Conservation (phyloP, 2,797 vertebrate species). For the Microhierax caerulescens region DNA sequence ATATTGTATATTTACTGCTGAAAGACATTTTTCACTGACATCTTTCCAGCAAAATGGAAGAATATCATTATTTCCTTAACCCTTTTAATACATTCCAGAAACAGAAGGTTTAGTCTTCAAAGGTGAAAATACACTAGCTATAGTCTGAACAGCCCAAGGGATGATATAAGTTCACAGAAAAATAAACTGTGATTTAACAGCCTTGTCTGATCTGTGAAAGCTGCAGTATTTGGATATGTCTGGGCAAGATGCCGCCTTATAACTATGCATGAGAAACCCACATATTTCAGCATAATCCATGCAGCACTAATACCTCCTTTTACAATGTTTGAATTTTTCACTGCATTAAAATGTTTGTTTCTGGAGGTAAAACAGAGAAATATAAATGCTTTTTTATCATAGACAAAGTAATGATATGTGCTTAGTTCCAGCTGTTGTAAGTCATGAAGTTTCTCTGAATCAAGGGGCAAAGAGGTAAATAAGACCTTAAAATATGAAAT, state of each 20-base stretch:
- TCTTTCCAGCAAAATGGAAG: not conserved
- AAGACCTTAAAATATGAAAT: not conserved
- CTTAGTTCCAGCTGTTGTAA: not conserved
- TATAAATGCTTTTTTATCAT: not conserved
- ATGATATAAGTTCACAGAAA: constrained; percentile 22
- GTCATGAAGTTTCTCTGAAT: not conserved
- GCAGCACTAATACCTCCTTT: not conserved
- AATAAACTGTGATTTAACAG: constrained; percentile 36
- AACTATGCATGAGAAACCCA: not conserved
- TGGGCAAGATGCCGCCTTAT: not conserved
- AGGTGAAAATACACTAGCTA: constrained; percentile 33
- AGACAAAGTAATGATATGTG: not conserved
- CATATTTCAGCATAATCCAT: not conserved
- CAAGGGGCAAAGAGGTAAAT: not conserved
- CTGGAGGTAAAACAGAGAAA: not conserved
- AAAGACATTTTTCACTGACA: not conserved
- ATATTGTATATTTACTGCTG: not conserved
- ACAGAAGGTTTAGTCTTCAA: not conserved
- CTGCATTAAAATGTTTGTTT: not conserved
- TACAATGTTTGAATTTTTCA: not conserved
- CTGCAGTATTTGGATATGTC: not conserved
- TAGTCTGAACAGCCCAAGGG: not conserved
- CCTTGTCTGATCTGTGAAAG: constrained; percentile 23
- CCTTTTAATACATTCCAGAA: not conserved
- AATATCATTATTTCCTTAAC: not conserved